phyloP scores from a whole-genome alignment of 2,113 vertebrate genomes.

The Silurus glanis region DNA sequence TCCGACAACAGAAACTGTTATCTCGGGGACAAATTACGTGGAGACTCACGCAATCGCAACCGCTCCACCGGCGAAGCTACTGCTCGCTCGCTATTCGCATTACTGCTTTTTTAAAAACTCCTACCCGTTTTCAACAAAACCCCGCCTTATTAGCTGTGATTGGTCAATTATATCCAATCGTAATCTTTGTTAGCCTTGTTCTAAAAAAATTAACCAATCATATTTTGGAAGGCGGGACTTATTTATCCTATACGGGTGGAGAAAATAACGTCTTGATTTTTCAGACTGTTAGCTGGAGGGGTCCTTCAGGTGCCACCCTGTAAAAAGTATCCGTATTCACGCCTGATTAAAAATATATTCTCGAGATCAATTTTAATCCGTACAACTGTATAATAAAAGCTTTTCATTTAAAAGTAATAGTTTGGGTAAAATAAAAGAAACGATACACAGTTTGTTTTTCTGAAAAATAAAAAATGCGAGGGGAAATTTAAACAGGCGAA shows the following conservation, averaged over 20 bases:
- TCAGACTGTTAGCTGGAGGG: constrained; percentile 34
- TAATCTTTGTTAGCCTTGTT: no score
- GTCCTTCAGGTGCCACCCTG: constrained; percentile 59
- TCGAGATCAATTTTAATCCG: neutral
- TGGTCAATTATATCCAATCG: neutral
- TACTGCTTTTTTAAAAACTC: neutral
- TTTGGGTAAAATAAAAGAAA: rapidly evolving
- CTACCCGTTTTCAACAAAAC: constrained; percentile 13
- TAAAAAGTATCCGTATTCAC: constrained; percentile 29
- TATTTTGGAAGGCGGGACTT: neutral
- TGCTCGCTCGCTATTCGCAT: neutral
- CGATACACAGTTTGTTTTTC: no score
- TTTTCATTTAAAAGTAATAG: no score
- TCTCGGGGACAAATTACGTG: constrained; percentile 26
- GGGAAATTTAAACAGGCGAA: neutral
- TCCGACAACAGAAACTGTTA: neutral
- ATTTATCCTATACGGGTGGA: neutral
- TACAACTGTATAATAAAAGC: neutral
- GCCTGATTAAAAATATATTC: constrained; percentile 29
- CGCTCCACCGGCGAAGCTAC: constrained; percentile 42
- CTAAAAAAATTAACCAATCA: neutral
- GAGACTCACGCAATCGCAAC: constrained; percentile 40
- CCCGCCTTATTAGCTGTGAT: neutral
- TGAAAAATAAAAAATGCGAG: neutral
- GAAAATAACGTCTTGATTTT: constrained; percentile 1